Base-by-base conservation (phyloP, 2,113 vertebrate genomes). In the Microtus montanus region DNA sequence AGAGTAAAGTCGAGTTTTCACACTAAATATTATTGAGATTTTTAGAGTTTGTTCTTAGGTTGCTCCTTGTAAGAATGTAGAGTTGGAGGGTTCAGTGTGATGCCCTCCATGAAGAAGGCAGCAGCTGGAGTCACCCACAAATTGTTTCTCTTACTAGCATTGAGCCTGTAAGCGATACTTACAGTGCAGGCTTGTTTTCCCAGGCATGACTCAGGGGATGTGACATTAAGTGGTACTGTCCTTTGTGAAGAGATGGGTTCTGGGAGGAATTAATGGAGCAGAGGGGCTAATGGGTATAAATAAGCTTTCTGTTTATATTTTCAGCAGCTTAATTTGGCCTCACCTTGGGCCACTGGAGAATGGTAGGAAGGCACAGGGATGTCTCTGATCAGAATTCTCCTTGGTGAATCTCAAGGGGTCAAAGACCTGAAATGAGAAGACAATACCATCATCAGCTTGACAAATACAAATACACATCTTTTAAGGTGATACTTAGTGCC, bases 391-490 rank as follows among this genome's bases (percentile, higher is more conserved):
- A 68, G 96, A 96, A 96, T 99, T 99, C 96, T 99, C 99, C 0
- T 98, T 98, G 52, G 99, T 99, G 98, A 99, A 99, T 94, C 99
- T 99, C 95, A 99, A 96, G 4, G 99, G 99, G 93, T 99, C 98
- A 97, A 98, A 99, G 5, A 99, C 95, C 99, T 99, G 91, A 71
- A 95, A 96, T 52, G 96, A 91, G 10, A 98, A 52, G 10, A 80
- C 28, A 88, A 64, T 1, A 17, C 5, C 66, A 49, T 5, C 17
- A 70, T 28, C 47, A 14, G 33, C 77, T 22, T 86, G 17, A 30
- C 84, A 70, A 70, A 7, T 93, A 20, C 84, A 70, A 70, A 7
- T 93, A 73, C 74, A 87, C 1, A 49, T 63, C 80, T 92, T 79
- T 93, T 49, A 83, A 91, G 54, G 54, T 71, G 58, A 44, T 89